These are phyloP conservation scores for Octonoba sinensis DNA, from an alignment of 2,888 invertebrate genomes.

Conservation along the genomic window DNA sequence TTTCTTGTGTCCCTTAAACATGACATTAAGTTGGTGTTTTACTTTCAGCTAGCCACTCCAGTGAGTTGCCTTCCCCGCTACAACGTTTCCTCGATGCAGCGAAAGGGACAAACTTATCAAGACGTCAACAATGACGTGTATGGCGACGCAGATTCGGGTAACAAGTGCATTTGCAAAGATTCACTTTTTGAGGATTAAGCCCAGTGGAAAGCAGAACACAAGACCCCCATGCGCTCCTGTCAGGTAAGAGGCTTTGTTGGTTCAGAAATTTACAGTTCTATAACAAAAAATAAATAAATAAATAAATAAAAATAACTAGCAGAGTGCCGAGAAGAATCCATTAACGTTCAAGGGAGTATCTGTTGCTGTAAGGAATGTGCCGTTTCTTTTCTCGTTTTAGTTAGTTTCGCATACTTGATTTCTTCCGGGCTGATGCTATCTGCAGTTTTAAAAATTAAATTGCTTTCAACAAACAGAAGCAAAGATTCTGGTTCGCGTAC, in stretches of 20 bases:
- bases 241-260: constrained; percentile 73
- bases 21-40: no score
- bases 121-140: constrained; percentile 69
- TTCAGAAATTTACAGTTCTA: background rate
- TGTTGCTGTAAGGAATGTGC: no score
- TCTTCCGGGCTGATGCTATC: no score
- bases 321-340: no score
- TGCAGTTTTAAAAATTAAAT: no score
- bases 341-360: no score
- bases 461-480: no score
- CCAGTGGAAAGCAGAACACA: constrained; percentile 86
- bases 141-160: constrained; percentile 75
- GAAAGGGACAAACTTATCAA: constrained; percentile 29
- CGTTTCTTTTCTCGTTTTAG: no score
- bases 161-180: constrained; percentile 76
- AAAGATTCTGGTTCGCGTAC: no score
- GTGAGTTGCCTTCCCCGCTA: constrained; percentile 78
- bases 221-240: constrained; percentile 90
- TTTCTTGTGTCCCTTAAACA: no score
- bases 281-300: no score
- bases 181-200: constrained; percentile 87
- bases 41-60: constrained; percentile 75
- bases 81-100: constrained; percentile 32
- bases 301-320: background rate
- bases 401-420: no score